phyloP scores from a whole-genome alignment of 2,888 invertebrate species.

The Criorhina ranunculi region DNA sequence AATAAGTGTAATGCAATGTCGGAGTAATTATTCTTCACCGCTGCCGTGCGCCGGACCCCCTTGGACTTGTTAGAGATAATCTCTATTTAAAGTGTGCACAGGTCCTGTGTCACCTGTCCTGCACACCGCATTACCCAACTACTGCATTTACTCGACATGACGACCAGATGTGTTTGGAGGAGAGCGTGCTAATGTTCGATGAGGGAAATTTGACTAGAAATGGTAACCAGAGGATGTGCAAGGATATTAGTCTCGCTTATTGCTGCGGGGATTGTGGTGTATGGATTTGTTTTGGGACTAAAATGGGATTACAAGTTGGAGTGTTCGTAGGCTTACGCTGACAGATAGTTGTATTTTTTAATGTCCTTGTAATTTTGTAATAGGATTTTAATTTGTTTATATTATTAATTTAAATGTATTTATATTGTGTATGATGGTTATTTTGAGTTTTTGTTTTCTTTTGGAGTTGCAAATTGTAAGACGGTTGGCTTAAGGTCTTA shows the following conservation, averaged over 20 bases:
- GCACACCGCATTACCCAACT: slow-evolving; percentile 26
- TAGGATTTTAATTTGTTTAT: slow-evolving; percentile 23
- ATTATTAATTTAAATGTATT: slow-evolving; percentile 19
- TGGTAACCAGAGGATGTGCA: slow-evolving; percentile 10
- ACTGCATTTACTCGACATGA: slow-evolving; percentile 39
- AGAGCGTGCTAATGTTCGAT: slow-evolving; percentile 35
- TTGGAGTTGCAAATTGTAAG: no score
- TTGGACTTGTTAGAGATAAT: slow-evolving; percentile 60
- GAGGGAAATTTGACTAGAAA: slow-evolving; percentile 16
- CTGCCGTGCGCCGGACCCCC: slow-evolving; percentile 1
- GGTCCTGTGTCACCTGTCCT: slow-evolving; percentile 47
- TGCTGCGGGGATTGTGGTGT: not conserved
- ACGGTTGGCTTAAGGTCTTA: no score
- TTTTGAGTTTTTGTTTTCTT: not conserved
- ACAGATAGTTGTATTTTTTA: slow-evolving; percentile 42
- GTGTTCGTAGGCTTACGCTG: slow-evolving; percentile 43
- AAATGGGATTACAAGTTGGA: slow-evolving; percentile 54
- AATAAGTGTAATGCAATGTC: slow-evolving; percentile 28
- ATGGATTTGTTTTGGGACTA: slow-evolving; percentile 43
- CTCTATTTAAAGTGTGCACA: slow-evolving; percentile 58
- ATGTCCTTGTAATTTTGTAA: slow-evolving; percentile 20
- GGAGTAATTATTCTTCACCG: slow-evolving; percentile 46
- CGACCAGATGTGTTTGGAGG: slow-evolving; percentile 1
- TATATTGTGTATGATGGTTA: not conserved
- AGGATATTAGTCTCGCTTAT: slow-evolving; percentile 6